Evolutionary conservation across 2,888 invertebrate species (phyloP), one percentile per base, ranked within the genome.

Genomic region (Eristalis tenax): DNA sequence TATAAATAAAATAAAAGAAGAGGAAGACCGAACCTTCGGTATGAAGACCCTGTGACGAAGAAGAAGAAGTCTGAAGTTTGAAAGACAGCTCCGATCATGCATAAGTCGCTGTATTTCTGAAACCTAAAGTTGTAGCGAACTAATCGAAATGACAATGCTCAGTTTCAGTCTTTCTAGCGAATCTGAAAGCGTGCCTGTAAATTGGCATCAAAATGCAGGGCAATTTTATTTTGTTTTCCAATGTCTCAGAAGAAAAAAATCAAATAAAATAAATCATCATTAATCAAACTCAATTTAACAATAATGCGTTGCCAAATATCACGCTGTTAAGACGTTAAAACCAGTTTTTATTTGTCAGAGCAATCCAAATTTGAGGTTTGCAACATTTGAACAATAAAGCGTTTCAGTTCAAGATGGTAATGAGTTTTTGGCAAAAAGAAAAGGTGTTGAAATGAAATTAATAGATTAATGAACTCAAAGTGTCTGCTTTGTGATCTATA

Each of bases 391-490:
- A 3, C 43, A 23, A 38, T 38, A 11, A 65, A 71, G 63, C 22
- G 11, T 15, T 5, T 56, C 28, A 15, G 35, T 73, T 38, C 23
- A 18, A 63, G 74, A 83, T 83, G 74, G 38, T 38, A 83, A 83
- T 73, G 57, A 73, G 50, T 18, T 50, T 43, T 50, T n/a, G 18
- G 50, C 50, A 2, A 50, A 50, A 50, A n/a, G n/a, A n/a, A 50
- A 8, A 18, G 18, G 50, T 2, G 18, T 18, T 8, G 18, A 50
- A 50, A 18, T 32, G 18, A 50, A 18, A 18, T 18, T 8, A 8
- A 50, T 8, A 50, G 50, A 50, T 50, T 50, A 50, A 50, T 50
- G 18, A 50, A 50, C 50, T 18, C 50, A 50, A 50, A 18, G 18
- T 50, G 50, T 18, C 18, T 50, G 2, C 18, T 8, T 50, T 50